Evolutionary conservation across 1,140 invertebrate genomes (phyloP).

Genomic region (Panulirus ornatus): DNA sequence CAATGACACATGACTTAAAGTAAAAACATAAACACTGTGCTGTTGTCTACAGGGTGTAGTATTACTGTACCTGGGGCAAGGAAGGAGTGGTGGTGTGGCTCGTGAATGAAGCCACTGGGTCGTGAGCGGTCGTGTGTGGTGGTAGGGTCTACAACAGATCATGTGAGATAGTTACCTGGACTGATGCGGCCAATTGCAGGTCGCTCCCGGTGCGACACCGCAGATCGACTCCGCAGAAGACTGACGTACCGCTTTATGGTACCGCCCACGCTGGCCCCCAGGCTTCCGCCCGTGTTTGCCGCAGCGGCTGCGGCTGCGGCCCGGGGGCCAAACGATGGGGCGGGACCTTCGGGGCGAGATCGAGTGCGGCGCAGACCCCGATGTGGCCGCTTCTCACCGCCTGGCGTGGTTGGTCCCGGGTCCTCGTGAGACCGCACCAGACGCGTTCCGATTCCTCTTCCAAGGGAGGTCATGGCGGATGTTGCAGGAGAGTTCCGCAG

Average conservation of each 20-base stretch:
- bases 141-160: no score
- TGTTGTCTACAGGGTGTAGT: no score
- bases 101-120: no score
- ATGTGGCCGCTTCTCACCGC: conserved; percentile 46
- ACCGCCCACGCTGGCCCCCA: conserved; percentile 55
- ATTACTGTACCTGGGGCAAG: no score
- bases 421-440: conserved; percentile 47
- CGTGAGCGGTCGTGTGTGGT: no score
- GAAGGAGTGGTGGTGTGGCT: no score
- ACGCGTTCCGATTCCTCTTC: conserved; percentile 76
- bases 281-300: conserved; percentile 17
- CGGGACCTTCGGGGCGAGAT: conserved; percentile 58
- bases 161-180: conserved; percentile 63
- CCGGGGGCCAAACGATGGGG: conserved; percentile 55
- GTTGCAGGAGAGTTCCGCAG: conserved; percentile 78
- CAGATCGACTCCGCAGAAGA: conserved; percentile 60
- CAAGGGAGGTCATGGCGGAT: not conserved
- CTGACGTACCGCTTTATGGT: conserved; percentile 66
- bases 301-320: conserved; percentile 34
- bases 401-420: conserved; percentile 49
- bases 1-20: no score
- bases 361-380: conserved; percentile 58
- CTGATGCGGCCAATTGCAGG: conserved; percentile 61
- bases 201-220: conserved; percentile 62
- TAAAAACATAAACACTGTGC: no score